A percentile compares a stretch with the other conserved stretches of the same genome.
These are phyloP conservation scores for Leptocoma aspasia DNA, from an alignment of 2,113 vertebrate species.

Conservation along the genomic window DNA sequence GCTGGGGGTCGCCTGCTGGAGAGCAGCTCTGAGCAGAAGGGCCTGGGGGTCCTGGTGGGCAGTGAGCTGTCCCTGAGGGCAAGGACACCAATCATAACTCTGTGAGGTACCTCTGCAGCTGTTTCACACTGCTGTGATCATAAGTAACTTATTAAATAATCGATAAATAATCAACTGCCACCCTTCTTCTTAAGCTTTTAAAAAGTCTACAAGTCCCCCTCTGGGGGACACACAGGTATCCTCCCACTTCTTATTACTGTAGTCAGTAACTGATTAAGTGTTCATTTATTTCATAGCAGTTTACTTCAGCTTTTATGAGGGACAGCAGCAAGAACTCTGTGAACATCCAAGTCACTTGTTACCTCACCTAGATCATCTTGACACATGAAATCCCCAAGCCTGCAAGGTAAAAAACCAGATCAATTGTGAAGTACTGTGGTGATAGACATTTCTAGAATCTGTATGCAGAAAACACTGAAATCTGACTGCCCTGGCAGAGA, in stretches of 20 bases:
- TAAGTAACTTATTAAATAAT: not conserved
- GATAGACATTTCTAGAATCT: not conserved
- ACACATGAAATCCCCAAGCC: not conserved
- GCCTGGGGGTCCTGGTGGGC: not conserved
- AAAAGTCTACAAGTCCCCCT: not conserved
- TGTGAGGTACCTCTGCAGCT: not conserved
- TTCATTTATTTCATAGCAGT: not conserved
- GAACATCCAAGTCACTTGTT: not conserved
- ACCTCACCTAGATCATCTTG: not conserved
- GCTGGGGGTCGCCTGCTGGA: not conserved
- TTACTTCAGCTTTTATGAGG: not conserved
- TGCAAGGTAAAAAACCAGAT: not conserved
- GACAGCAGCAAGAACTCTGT: not conserved
- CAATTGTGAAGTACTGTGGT: not conserved
- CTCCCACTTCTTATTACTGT: not conserved
- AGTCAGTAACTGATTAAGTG: not conserved
- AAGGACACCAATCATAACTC: not conserved
- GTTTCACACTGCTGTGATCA: not conserved
- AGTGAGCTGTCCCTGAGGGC: not conserved
- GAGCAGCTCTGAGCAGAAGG: not conserved
- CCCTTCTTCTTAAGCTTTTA: not conserved
- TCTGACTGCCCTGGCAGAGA: not conserved
- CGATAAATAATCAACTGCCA: not conserved
- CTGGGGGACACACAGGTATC: not conserved
- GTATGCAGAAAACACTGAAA: not conserved